phyloP scores from a whole-genome alignment of 2,797 vertebrate genomes.

The Peromyscus melanophrys region DNA sequence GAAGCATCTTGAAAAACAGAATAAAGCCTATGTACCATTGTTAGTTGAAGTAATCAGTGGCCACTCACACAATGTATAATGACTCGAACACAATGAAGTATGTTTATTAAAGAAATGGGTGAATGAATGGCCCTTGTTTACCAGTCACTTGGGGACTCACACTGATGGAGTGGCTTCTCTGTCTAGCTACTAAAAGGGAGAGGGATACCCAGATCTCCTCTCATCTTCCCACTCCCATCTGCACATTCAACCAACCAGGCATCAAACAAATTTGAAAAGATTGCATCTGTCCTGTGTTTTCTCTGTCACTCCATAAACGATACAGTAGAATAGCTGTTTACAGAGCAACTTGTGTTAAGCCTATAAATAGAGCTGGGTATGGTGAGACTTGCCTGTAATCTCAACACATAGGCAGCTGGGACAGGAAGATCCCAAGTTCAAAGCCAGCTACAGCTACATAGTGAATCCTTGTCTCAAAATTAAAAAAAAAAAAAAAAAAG shows the following conservation, averaged over 20 bases:
- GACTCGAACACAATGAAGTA: not conserved
- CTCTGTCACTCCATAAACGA: not conserved
- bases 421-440: not conserved
- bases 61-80: not conserved
- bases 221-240: not conserved
- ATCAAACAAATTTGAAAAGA: not conserved
- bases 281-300: not conserved
- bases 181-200: not conserved
- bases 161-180: not conserved
- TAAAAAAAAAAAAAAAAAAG: not conserved
- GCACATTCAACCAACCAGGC: not conserved
- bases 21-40: not conserved
- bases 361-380: not conserved
- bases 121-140: not conserved
- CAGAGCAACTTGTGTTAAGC: not conserved
- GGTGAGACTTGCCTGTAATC: not conserved
- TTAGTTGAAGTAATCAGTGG: not conserved
- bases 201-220: not conserved
- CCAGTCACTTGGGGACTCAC: not conserved
- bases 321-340: not conserved
- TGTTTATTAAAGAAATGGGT: not conserved
- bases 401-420: not conserved
- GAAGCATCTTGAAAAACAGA: conserved; percentile 51
- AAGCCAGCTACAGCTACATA: not conserved
- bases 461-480: not conserved